Evolutionary conservation across 2,888 invertebrate genomes (phyloP), one percentile per base, ranked within the genome.

Genomic region (Malachius bipustulatus): DNA sequence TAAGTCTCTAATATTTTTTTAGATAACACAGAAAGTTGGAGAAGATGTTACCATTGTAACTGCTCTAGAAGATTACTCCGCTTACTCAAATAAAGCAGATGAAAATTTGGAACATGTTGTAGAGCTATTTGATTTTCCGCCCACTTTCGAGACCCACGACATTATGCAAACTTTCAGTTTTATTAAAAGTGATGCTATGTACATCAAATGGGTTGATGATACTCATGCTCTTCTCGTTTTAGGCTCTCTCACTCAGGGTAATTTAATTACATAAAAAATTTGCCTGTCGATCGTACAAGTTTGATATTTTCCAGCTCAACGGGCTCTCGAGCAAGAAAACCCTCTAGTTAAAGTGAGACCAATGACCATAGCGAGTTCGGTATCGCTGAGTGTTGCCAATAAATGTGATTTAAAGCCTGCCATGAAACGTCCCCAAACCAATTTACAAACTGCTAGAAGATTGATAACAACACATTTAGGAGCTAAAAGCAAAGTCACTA

Each of bases 141-240:
- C 59, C 2, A 50, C 54, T n/a, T 54, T 62, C 24, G 55, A 51
- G 43, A 60, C 61, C 4, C 56, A 56, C 29, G 62, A 62, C 48
- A 48, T 62, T 32, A 58, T 62, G 41, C 59, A 59, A 39, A 49
- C 59, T 26, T 62, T 61, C 39, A 56, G 53, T 39, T 49, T 52
- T 28, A 53, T 60, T 11, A 55, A 58, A 16, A 54, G 56, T 38
- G 58, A 61, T 38, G 50, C 57, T 1, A 60, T 60, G 56, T 61
- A 62, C 39, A 48, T 62, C 30, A 59, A 60, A 46, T 62, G 61
- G 62, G 56, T 61, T 13, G 59, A 60, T 45, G 59, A 62, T 37
- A 62, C 62, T n/a, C 60, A 60, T 41, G 62, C 60, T 11, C 47
- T 62, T 27, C 47, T 62, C 32, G 58, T 62, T 27, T 47, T 62